Evolutionary conservation across 2,113 vertebrate species (phyloP).

Genomic region (Scatophagus argus): DNA sequence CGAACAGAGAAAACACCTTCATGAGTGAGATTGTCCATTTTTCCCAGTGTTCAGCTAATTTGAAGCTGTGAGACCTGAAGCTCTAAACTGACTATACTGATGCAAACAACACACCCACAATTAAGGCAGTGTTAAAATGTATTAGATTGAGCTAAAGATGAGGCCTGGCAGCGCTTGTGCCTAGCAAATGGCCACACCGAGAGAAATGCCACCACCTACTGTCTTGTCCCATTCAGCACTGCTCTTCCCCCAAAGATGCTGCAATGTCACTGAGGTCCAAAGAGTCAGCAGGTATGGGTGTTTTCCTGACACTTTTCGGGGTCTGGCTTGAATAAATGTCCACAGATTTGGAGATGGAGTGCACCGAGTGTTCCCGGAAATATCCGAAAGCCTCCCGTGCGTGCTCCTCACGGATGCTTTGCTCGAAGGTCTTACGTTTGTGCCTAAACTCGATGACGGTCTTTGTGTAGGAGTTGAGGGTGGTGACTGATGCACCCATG

Average conservation of each 20-base stretch:
- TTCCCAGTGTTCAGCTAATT: conserved; percentile 1
- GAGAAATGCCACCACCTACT: not conserved
- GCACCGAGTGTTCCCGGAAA: conserved; percentile 88
- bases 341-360: conserved; percentile 77
- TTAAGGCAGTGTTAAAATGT: conserved; percentile 70
- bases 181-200: conserved; percentile 12
- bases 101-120: conserved; percentile 9
- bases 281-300: conserved; percentile 70
- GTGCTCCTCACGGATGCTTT: conserved; percentile 90
- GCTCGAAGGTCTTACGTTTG: conserved; percentile 94
- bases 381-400: conserved; percentile 90
- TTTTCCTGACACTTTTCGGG: conserved; percentile 65
- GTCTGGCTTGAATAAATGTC: conserved; percentile 73
- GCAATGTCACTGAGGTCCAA: conserved; percentile 76
- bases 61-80: not conserved
- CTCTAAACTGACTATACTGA: not conserved
- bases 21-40: not conserved
- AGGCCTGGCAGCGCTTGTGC: not conserved
- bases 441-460: conserved; percentile 98
- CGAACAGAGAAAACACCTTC: conserved; percentile 9
- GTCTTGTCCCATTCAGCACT: conserved; percentile 72
- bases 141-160: conserved; percentile 1
- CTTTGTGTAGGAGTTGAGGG: conserved; percentile 97
- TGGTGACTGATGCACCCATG: conserved; percentile 96
- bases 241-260: conserved; percentile 75